phyloP scores from a whole-genome alignment of 92 coral and sea anemone genomes.

The Ricordea florida region DNA sequence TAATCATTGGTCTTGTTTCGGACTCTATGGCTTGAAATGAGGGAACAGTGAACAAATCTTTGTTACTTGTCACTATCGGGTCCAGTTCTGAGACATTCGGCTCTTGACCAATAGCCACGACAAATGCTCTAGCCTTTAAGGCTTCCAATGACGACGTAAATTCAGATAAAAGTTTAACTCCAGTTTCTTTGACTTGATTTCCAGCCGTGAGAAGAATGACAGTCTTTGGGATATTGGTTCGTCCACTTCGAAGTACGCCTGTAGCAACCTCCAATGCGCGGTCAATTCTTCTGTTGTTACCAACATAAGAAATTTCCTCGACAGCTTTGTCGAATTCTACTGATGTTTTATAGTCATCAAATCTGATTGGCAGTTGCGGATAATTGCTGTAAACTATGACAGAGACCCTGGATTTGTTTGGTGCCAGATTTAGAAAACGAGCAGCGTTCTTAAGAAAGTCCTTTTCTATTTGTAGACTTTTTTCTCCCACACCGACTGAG shows the following conservation, averaged over 20 bases:
- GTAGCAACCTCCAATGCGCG: slow-evolving; percentile 69
- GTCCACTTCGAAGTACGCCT: slow-evolving; percentile 2
- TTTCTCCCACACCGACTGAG: slow-evolving; percentile 59
- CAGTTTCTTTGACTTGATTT: slow-evolving; percentile 45
- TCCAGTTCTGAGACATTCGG: slow-evolving; percentile 53
- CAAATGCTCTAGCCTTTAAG: slow-evolving; percentile 52
- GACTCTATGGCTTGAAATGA: too few relatives aligned
- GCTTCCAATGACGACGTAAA: slow-evolving; percentile 58
- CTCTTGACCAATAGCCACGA: slow-evolving; percentile 67
- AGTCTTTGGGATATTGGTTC: slow-evolving; percentile 61
- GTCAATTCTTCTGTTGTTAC: slow-evolving; percentile 61
- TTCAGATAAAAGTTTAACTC: neutral
- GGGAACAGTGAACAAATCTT: slow-evolving; percentile 31
- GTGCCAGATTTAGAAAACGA: slow-evolving; percentile 55
- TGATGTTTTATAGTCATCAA: slow-evolving; percentile 4
- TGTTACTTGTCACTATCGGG: slow-evolving; percentile 31
- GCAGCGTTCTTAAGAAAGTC: slow-evolving; percentile 70
- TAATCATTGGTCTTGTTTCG: too few relatives aligned
- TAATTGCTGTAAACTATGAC: slow-evolving; percentile 71
- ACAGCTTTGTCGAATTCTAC: slow-evolving; percentile 30
- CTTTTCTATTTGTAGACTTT: slow-evolving; percentile 47
- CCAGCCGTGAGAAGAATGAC: slow-evolving; percentile 73
- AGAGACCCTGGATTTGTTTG: slow-evolving; percentile 71
- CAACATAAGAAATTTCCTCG: slow-evolving; percentile 30
- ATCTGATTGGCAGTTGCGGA: slow-evolving; percentile 48